Evolutionary conservation across 2,113 vertebrate species (phyloP).

Genomic region (Emydocephalus ijimae): DNA sequence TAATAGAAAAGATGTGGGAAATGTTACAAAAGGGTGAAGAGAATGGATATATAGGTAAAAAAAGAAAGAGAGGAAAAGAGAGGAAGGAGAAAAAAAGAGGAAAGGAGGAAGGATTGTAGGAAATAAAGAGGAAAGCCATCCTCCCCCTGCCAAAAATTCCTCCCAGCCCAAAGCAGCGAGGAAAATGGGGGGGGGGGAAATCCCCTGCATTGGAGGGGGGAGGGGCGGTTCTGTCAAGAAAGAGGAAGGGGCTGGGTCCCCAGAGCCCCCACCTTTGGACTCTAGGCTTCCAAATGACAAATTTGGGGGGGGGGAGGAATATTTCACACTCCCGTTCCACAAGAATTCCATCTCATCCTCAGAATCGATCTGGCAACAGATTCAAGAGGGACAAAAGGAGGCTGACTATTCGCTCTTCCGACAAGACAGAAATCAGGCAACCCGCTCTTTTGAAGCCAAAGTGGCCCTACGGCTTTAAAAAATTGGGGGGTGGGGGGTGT

Average conservation of each 20-base stretch:
- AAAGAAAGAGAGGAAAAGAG: no score
- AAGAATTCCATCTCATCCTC: not conserved
- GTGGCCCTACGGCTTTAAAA: no score
- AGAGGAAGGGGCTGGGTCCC: not conserved
- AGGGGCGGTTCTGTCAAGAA: not conserved
- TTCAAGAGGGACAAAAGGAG: not conserved
- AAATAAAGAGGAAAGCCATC: not conserved
- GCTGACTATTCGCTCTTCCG: not conserved
- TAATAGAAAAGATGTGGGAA: no score
- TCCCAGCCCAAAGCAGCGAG: accelerated
- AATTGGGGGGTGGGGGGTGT: not conserved
- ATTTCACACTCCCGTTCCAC: not conserved
- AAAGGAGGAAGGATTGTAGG: not conserved
- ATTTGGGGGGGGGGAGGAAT: no score
- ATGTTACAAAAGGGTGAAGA: not conserved
- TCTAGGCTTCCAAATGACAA: not conserved
- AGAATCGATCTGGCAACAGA: not conserved
- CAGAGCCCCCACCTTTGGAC: not conserved
- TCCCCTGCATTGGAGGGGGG: no score
- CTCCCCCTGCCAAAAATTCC: not conserved
- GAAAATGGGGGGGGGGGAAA: not conserved
- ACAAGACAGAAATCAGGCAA: not conserved
- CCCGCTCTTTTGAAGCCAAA: not conserved
- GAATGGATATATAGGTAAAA: no score
- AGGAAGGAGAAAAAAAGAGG: no score